Evolutionary conservation across 2,888 invertebrate genomes (phyloP).

Genomic region (Coelopa pilipes): DNA sequence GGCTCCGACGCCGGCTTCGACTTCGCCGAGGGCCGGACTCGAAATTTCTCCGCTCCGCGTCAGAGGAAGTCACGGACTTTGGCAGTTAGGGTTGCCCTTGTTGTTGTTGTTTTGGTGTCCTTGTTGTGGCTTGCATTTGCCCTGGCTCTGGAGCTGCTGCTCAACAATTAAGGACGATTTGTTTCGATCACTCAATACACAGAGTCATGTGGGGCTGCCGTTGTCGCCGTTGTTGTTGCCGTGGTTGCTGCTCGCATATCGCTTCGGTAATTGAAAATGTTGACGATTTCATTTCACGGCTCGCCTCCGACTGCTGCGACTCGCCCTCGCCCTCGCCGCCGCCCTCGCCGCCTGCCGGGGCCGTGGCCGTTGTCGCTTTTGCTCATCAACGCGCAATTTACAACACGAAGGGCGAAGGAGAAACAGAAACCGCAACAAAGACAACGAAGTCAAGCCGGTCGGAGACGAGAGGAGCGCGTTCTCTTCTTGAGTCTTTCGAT

Average conservation of each 20-base stretch:
- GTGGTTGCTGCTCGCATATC: no score
- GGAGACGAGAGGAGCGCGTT: neutral
- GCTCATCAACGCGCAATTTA: no score
- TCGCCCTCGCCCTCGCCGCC: no score
- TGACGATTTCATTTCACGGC: no score
- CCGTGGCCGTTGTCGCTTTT: no score
- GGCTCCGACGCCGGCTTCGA: constrained; percentile 19
- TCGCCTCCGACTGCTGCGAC: no score
- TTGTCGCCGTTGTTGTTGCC: no score
- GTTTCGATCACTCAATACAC: no score
- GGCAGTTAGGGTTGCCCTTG: constrained; percentile 25
- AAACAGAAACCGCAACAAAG: neutral
- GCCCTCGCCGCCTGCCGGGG: no score
- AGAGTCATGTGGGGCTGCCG: no score
- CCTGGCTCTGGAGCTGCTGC: neutral
- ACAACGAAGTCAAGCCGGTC: neutral
- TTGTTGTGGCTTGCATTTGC: neutral
- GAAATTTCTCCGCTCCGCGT: constrained; percentile 37
- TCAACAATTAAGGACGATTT: neutral
- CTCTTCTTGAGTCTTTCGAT: constrained; percentile 24
- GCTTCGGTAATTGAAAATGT: no score
- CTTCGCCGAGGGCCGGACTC: neutral
- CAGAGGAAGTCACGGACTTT: constrained; percentile 52
- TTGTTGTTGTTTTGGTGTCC: neutral
- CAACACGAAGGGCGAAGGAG: neutral